Evolutionary conservation across 2,888 invertebrate species (phyloP), one percentile per base, ranked within the genome.

Genomic region (Phasia obesa): DNA sequence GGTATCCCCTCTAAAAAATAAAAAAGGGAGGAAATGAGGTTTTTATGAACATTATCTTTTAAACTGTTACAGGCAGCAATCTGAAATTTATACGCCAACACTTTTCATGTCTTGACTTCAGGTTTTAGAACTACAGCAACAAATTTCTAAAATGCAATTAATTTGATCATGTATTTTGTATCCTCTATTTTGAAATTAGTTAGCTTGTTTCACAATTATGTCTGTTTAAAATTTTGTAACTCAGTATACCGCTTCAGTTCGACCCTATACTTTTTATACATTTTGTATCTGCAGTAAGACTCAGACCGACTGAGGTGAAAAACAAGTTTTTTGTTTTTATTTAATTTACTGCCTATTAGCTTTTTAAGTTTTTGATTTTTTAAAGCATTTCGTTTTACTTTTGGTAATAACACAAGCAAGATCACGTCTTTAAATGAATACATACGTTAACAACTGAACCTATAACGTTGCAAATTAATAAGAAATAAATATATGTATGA

Each of bases 381-480:
- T 49, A 23, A 49, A 23, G 7, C 25, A 38, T 73, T 55, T 44
- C 23, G 47, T 75, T 75, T 59, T 60, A 51, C 21, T 67, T 75
- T 75, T 75, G 69, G 59, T 76, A 81, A 71, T 71, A 59, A 65
- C 76, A 81, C 81, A 76, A 75, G 76, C 53, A 81, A 81, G 70
- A 81, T 81, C 81, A 81, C 81, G 81, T 81, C 71, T 81, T 76
- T 21, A 60, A 35, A 71, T 65, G 35, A 76, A 65, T 53, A 62
- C 19, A 21, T 19, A 38, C 19, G 44, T 47, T 4, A 19, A 44
- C 21, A 57, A 25, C 42, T 64, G 17, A 17, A 73, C 27, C 53
- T 19, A 42, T 64, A 65, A 71, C 44, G 75, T 76, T 71, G 64
- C 59, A 25, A 59, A 7, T 4, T 3, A 62, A 53, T 21, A 64